These are phyloP conservation scores for Puntigrus tetrazona DNA, from an alignment of 2,113 vertebrate genomes.

Conservation along the genomic window DNA sequence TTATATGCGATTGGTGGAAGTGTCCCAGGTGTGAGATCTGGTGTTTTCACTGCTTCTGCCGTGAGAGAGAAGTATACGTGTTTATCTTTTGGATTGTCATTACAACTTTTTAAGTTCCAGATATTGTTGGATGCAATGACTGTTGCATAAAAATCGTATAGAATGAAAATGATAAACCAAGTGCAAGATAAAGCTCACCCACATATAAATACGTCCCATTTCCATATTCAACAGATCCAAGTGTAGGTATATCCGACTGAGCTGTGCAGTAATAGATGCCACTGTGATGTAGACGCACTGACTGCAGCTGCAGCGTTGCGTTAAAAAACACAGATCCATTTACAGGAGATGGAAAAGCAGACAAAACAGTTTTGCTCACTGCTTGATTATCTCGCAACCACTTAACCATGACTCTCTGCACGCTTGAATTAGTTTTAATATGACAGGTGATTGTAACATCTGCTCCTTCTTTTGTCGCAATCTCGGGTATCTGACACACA, in stretches of 20 bases:
- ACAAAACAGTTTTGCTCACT: fast-evolving
- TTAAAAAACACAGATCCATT: neutral
- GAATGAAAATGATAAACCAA: neutral
- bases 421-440: neutral
- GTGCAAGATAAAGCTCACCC: slow-evolving; percentile 19
- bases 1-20: neutral
- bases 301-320: neutral
- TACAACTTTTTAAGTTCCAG: neutral
- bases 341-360: fast-evolving
- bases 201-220: slow-evolving; percentile 30
- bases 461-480: neutral
- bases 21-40: too few relatives aligned
- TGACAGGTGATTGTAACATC: slow-evolving; percentile 46
- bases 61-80: neutral
- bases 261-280: slow-evolving; percentile 36
- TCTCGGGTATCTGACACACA: slow-evolving; percentile 39
- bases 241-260: fast-evolving
- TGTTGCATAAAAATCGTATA: neutral
- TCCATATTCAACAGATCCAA: neutral
- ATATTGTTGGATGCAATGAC: neutral
- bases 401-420: fast-evolving
- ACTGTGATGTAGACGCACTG: neutral
- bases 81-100: neutral
- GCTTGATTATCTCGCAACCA: slow-evolving; percentile 19
- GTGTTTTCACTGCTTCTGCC: too few relatives aligned